Evolutionary conservation across 2,113 vertebrate species (phyloP).

Genomic region (Micromys minutus): DNA sequence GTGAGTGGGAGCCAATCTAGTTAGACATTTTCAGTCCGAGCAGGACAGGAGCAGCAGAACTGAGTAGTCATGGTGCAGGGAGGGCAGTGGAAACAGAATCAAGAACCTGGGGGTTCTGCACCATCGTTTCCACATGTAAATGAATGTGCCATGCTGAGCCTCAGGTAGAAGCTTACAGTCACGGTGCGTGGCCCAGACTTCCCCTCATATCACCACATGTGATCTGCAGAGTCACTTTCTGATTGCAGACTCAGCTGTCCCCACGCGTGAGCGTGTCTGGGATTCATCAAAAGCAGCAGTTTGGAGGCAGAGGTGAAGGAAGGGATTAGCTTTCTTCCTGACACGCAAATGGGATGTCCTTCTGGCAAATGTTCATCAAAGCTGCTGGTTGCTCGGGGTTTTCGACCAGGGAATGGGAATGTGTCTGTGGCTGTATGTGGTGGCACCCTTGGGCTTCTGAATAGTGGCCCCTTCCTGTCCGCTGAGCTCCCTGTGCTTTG

Average conservation of each 20-base stretch:
- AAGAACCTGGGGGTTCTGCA: neutral
- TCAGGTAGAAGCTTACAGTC: neutral
- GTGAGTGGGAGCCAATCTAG: neutral
- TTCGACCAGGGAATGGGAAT: neutral
- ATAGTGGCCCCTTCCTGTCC: neutral
- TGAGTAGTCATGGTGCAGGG: neutral
- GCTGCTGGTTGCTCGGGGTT: neutral
- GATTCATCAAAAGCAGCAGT: neutral
- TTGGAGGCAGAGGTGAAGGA: neutral
- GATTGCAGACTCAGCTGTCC: neutral
- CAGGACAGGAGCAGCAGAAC: neutral
- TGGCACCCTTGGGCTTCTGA: neutral
- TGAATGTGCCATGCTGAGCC: neutral
- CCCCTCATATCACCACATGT: rapidly evolving
- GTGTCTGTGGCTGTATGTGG: rapidly evolving
- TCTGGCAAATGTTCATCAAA: neutral
- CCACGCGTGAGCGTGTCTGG: neutral
- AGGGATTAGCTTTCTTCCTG: neutral
- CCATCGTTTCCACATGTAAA: too few species aligned
- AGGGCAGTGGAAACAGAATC: neutral
- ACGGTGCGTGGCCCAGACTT: neutral
- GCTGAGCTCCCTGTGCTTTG: neutral
- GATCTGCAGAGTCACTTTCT: neutral
- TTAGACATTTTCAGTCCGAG: neutral
- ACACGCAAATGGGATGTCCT: neutral